These are phyloP conservation scores for Perithous albicinctus DNA, from an alignment of 2,888 invertebrate species.

Conservation along the genomic window DNA sequence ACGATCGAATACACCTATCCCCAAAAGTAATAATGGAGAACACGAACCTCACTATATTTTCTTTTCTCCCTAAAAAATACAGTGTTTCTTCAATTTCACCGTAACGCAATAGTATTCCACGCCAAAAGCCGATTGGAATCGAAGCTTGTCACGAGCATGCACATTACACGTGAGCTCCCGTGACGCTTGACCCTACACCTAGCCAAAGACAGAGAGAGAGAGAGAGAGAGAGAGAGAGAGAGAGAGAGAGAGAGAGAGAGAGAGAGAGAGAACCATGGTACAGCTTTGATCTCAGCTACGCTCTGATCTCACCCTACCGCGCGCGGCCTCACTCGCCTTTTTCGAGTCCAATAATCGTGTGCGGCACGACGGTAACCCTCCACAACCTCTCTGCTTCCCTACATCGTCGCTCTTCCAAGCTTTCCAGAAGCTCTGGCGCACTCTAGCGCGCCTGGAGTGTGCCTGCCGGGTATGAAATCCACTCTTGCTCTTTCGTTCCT, in stretches of 20 bases:
- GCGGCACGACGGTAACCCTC: conserved; percentile 21
- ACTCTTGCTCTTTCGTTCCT: conserved; percentile 56
- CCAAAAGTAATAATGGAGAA: conserved; percentile 9
- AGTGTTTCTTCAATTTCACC: background rate
- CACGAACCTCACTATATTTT: conserved; percentile 10
- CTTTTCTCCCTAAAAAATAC: background rate
- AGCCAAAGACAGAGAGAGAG: background rate
- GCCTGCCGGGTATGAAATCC: conserved; percentile 60
- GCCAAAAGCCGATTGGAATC: conserved; percentile 52
- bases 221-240: background rate
- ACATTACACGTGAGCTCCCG: conserved; percentile 34
- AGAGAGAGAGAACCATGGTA: conserved; percentile 7
- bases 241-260: background rate
- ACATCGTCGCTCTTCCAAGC: conserved; percentile 41
- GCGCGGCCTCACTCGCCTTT: conserved; percentile 16
- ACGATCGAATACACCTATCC: conserved; percentile 2
- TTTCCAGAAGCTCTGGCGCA: conserved; percentile 39
- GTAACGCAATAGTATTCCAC: conserved; percentile 32
- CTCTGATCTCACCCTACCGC: conserved; percentile 12
- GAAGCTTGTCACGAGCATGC: conserved; percentile 44
- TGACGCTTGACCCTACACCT: conserved; percentile 41
- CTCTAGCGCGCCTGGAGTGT: conserved; percentile 29
- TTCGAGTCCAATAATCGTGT: conserved; percentile 56
- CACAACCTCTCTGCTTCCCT: background rate
- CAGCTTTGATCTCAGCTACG: conserved; percentile 58